A percentile compares a stretch with the other conserved stretches of the same genome.
These are phyloP conservation scores for Sesamia nonagrioides DNA, from an alignment of 1,140 invertebrate species.

Conservation along the genomic window DNA sequence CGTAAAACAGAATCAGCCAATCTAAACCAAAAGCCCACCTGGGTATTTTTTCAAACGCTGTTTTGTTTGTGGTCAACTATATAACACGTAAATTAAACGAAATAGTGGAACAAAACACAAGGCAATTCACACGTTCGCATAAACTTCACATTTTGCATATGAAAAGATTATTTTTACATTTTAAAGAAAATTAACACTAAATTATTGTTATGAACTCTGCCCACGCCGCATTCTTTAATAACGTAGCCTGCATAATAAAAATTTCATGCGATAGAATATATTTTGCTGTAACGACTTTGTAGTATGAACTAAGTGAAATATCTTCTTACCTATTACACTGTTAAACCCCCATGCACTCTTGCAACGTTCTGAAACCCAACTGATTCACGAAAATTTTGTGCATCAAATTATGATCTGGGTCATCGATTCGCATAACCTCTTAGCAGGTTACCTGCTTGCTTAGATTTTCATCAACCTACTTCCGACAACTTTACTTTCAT, in stretches of 20 bases:
- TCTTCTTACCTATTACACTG: background rate
- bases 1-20: conserved; percentile 3
- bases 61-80: background rate
- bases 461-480: conserved; percentile 3
- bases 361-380: conserved; percentile 6
- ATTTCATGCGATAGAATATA: background rate
- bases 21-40: conserved; percentile 15
- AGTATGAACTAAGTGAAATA: background rate
- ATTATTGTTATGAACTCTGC: background rate
- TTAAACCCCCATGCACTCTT: conserved; percentile 4
- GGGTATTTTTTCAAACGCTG: conserved; percentile 8
- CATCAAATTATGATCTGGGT: conserved; percentile 36
- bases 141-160: conserved; percentile 24
- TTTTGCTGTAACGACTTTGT: background rate
- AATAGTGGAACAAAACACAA: conserved; percentile 12
- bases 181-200: background rate
- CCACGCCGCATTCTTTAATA: background rate
- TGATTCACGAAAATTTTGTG: conserved; percentile 22
- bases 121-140: conserved; percentile 1
- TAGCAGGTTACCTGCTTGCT: background rate
- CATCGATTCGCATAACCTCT: conserved; percentile 21
- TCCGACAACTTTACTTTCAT: background rate
- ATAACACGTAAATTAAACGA: conserved; percentile 25
- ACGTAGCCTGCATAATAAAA: background rate
- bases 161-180: background rate